A percentile compares a stretch with the other conserved stretches of the same genome.
phyloP scores from a whole-genome alignment of 1,140 invertebrate species.

The Eciton burchellii region DNA sequence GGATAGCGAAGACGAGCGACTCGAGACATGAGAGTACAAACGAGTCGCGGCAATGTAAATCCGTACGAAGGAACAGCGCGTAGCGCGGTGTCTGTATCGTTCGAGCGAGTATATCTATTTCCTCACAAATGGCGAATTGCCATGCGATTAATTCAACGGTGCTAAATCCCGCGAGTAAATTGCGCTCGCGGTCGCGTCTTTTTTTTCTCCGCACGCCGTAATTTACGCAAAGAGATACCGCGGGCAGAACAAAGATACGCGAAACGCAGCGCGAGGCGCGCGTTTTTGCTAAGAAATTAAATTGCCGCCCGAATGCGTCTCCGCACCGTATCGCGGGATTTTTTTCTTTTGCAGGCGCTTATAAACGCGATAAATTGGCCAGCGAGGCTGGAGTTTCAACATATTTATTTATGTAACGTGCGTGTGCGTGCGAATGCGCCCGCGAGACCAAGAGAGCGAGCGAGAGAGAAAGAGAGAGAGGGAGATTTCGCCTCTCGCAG shows the following conservation, averaged over 20 bases:
- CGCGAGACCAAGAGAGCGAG: constrained; percentile 21
- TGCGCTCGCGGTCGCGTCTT: neutral
- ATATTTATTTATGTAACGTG: constrained; percentile 46
- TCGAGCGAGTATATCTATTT: constrained; percentile 40
- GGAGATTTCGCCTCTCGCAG: constrained; percentile 23
- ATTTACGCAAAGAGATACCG: constrained; percentile 49
- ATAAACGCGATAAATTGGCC: constrained; percentile 48
- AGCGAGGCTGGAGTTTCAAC: constrained; percentile 7
- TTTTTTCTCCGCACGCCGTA: constrained; percentile 31
- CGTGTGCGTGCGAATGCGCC: constrained; percentile 41
- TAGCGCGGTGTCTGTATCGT: constrained; percentile 27
- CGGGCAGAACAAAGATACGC: constrained; percentile 33
- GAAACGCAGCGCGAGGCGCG: constrained; percentile 11
- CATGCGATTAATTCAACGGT: constrained; percentile 36
- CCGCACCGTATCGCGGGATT: constrained; percentile 15
- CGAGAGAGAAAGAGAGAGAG: neutral
- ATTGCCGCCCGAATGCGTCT: constrained; percentile 24
- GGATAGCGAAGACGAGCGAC: neutral
- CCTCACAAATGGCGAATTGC: constrained; percentile 25
- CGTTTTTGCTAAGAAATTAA: constrained; percentile 58
- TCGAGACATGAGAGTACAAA: constrained; percentile 1
- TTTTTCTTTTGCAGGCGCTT: constrained; percentile 3
- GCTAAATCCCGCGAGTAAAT: constrained; percentile 49
- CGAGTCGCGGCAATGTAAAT: constrained; percentile 35
- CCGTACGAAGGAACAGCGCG: neutral